Conservation (phyloP, 1,140 invertebrate genomes). For the Chironomus striatipennis region DNA sequence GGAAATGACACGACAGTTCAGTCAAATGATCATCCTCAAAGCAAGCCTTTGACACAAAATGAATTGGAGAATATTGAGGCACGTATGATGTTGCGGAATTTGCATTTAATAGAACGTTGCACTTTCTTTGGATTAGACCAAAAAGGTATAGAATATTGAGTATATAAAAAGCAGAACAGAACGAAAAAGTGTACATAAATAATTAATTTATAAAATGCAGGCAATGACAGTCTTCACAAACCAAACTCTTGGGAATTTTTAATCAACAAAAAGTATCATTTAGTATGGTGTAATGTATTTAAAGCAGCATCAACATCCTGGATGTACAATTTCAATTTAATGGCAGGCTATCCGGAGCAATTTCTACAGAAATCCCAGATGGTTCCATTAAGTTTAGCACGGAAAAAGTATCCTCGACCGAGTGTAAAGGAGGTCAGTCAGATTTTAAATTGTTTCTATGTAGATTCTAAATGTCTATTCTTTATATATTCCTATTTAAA, state of each 20-base stretch:
- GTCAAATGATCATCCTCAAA: constrained; percentile 36
- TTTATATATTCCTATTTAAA: too few species aligned
- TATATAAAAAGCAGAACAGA: background rate
- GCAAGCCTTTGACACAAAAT: constrained; percentile 34
- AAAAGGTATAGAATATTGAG: constrained; percentile 32
- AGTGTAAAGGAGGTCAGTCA: constrained; percentile 52
- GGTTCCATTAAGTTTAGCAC: constrained; percentile 64
- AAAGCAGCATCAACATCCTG: constrained; percentile 80
- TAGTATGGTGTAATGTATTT: constrained; percentile 80
- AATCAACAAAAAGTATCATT: constrained; percentile 65
- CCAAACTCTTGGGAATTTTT: constrained; percentile 78
- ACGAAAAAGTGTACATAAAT: background rate
- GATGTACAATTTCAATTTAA: constrained; percentile 82
- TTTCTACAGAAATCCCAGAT: constrained; percentile 66
- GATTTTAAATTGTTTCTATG: constrained; percentile 25
- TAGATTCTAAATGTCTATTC: background rate
- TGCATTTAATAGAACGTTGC: constrained; percentile 45
- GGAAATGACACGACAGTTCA: constrained; percentile 37
- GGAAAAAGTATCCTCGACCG: constrained; percentile 67
- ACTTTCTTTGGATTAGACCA: constrained; percentile 44
- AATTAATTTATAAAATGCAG: constrained; percentile 30
- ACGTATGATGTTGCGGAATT: constrained; percentile 42
- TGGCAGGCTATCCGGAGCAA: constrained; percentile 68
- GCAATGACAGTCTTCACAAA: constrained; percentile 55
- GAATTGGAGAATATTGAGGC: constrained; percentile 42